Conservation (phyloP, 2,113 vertebrate genomes). For the Cynopterus brachyotis region DNA sequence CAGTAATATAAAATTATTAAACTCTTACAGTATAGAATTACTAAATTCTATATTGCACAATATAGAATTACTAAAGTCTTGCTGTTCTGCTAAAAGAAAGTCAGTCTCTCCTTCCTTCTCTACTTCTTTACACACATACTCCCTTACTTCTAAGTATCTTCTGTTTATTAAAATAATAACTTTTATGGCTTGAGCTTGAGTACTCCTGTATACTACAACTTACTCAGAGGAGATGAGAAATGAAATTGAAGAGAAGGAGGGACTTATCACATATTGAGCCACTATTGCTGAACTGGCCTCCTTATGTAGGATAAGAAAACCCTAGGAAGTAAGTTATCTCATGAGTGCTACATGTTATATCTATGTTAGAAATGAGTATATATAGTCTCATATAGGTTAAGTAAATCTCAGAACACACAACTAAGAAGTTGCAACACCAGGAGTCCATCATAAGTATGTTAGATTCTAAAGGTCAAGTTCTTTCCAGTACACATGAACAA, state of each 20-base stretch:
- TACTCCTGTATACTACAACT: neutral
- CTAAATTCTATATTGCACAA: neutral
- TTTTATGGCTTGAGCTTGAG: neutral
- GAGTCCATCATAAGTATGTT: neutral
- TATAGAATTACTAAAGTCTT: neutral
- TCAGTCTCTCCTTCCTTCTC: neutral
- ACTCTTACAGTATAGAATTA: neutral
- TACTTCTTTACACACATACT: neutral
- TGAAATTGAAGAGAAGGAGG: neutral
- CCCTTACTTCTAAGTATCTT: neutral
- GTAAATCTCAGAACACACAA: neutral
- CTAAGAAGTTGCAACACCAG: neutral
- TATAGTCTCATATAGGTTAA: neutral
- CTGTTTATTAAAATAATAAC: neutral
- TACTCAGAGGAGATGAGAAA: neutral
- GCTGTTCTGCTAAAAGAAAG: neutral
- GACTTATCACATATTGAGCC: neutral
- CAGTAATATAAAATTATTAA: too few relatives aligned
- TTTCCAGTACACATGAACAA: neutral
- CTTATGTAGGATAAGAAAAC: neutral
- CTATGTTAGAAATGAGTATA: neutral
- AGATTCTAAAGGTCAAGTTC: neutral
- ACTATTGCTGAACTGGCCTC: neutral
- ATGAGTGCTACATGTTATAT: neutral
- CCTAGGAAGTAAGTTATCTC: neutral